Evolutionary conservation across 2,888 invertebrate genomes (phyloP), one percentile per base, ranked within the genome.

Genomic region (Meandrusa payeni): DNA sequence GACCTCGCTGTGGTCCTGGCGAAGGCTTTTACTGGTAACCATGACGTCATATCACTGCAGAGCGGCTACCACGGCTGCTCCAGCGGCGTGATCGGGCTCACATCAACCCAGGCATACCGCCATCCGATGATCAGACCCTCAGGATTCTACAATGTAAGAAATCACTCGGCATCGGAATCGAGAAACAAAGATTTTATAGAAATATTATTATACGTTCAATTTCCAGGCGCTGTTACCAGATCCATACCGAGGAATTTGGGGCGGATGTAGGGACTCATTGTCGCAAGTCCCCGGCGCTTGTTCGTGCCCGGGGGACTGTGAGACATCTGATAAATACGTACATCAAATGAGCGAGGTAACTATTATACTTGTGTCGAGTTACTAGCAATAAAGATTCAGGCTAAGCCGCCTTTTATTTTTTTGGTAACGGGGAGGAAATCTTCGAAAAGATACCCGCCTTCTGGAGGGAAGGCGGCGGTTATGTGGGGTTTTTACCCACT

Each of bases 31-130:
- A 98, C 98, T 0, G 93, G 93, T 1, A 92, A 94, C 62, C 92
- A 91, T 59, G 97, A 98, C 56, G 90, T 98, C 9, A 82, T 99
- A 19, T 94, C 97, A 0, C 86, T 99, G 37, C 93, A 94, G 60
- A 97, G 97, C 80, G 91, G 92, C 48, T 99, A 98, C 76, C 98
- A 99, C 66, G 99, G 99, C 3, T 94, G 94, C 86, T 95, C 95
- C 22, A 94, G 94, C 3, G 92, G 93, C 40, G 89, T 95, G 0
- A 93, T 95, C 91, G 96, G 95, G 0, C 68, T 93, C 10, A 96
- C 97, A 0, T 95, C 95, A 0, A 89, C 94, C 24, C 92, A 93
- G 9, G 90, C 91, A 0, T 98, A 95, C 91, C 92, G 94, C 58
- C 94, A 93, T 78, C 91, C 93, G 1, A 69, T 94, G 9, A 91